phyloP scores from a whole-genome alignment of 2,113 vertebrate genomes.

The Microcebus murinus region DNA sequence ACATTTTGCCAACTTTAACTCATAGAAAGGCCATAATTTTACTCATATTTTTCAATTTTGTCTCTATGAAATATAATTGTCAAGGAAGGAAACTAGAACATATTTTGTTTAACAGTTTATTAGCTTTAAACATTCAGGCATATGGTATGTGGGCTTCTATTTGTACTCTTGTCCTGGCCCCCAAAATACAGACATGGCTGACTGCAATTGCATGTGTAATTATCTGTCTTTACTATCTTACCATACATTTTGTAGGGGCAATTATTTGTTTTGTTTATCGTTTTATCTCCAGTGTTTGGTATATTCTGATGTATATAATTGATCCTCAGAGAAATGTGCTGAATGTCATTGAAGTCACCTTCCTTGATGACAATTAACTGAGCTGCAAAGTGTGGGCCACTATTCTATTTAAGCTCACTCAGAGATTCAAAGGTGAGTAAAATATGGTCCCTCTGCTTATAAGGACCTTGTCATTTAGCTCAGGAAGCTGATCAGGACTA shows the following conservation, averaged over 20 bases:
- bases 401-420: background rate
- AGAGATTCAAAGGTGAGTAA: background rate
- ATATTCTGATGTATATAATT: background rate
- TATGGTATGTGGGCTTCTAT: slow-evolving; percentile 58
- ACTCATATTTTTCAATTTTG: slow-evolving; percentile 60
- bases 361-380: background rate
- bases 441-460: background rate
- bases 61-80: slow-evolving; percentile 65
- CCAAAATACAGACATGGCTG: slow-evolving; percentile 30
- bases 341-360: background rate
- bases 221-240: slow-evolving; percentile 37
- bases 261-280: slow-evolving; percentile 38
- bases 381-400: background rate
- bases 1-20: slow-evolving; percentile 67
- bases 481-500: background rate
- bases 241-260: background rate
- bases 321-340: background rate
- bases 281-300: background rate
- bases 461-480: background rate
- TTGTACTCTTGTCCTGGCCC: slow-evolving; percentile 42
- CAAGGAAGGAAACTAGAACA: slow-evolving; percentile 57
- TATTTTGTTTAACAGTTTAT: slow-evolving; percentile 71
- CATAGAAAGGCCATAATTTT: slow-evolving; percentile 56
- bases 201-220: background rate
- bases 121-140: slow-evolving; percentile 67